Evolutionary conservation across 2,113 vertebrate species (phyloP).

Genomic region (Tringa solitaria): DNA sequence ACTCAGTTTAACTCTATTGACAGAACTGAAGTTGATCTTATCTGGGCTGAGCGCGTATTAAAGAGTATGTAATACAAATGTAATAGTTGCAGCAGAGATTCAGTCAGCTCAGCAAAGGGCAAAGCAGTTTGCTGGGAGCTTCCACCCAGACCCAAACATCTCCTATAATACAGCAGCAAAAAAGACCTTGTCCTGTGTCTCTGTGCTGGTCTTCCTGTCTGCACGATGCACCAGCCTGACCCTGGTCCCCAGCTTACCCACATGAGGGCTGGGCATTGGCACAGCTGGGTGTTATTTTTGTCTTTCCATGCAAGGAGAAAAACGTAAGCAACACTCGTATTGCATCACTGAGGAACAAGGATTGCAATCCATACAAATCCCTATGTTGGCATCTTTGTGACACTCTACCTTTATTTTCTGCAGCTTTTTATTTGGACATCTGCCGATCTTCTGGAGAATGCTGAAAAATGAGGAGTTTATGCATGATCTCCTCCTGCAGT

Average conservation of each 20-base stretch:
- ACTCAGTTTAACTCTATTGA: neutral
- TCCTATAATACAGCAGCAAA: neutral
- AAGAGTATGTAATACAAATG: neutral
- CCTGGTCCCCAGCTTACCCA: neutral
- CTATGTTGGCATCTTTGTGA: neutral
- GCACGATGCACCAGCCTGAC: neutral
- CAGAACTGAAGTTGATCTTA: neutral
- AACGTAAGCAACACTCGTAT: neutral
- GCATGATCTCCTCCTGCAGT: conserved; percentile 68
- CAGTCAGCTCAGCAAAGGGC: neutral
- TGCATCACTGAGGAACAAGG: neutral
- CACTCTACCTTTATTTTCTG: conserved; percentile 6
- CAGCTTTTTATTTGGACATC: conserved; percentile 79
- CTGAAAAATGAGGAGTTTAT: conserved; percentile 34
- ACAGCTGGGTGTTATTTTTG: neutral
- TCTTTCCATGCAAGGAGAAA: neutral
- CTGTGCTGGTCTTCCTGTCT: neutral
- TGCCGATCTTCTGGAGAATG: conserved; percentile 66
- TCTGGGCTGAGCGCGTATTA: neutral
- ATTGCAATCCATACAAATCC: neutral
- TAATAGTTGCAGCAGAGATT: neutral
- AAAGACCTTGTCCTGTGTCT: neutral
- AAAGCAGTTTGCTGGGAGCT: neutral
- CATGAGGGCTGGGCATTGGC: neutral
- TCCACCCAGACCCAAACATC: neutral